Conservation (phyloP, 2,113 vertebrate genomes). For the Epinephelus moara region DNA sequence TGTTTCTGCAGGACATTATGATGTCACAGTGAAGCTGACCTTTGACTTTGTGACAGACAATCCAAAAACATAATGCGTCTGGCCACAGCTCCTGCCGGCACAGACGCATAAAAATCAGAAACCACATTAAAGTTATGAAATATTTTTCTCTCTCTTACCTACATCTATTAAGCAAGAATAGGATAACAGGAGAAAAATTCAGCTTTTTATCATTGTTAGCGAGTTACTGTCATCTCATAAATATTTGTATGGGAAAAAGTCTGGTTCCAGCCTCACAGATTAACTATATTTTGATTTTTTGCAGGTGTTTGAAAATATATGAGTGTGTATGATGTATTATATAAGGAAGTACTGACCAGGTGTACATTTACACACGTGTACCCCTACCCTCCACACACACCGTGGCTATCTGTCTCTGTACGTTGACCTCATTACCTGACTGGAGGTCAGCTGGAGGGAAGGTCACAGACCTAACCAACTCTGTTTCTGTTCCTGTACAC, state of each 20-base stretch:
- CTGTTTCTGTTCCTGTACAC: slow-evolving; percentile 44
- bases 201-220: neutral
- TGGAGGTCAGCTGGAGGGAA: slow-evolving; percentile 56
- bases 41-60: too few species aligned
- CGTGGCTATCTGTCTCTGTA: slow-evolving; percentile 58
- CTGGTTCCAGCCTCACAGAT: neutral
- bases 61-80: too few species aligned
- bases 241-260: neutral
- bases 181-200: neutral
- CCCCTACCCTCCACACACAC: slow-evolving; percentile 1
- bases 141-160: neutral
- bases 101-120: neutral
- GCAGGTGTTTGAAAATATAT: too few species aligned
- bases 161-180: neutral
- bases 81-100: too few species aligned
- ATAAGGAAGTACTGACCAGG: slow-evolving; percentile 10
- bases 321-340: neutral
- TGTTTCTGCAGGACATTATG: too few species aligned
- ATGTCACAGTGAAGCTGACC: too few species aligned
- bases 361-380: slow-evolving; percentile 12
- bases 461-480: slow-evolving; percentile 69
- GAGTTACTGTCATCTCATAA: neutral
- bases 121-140: neutral
- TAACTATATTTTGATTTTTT: neutral
- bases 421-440: slow-evolving; percentile 66